phyloP scores from a whole-genome alignment of 2,888 invertebrate genomes.

The Dendrolimus pini region DNA sequence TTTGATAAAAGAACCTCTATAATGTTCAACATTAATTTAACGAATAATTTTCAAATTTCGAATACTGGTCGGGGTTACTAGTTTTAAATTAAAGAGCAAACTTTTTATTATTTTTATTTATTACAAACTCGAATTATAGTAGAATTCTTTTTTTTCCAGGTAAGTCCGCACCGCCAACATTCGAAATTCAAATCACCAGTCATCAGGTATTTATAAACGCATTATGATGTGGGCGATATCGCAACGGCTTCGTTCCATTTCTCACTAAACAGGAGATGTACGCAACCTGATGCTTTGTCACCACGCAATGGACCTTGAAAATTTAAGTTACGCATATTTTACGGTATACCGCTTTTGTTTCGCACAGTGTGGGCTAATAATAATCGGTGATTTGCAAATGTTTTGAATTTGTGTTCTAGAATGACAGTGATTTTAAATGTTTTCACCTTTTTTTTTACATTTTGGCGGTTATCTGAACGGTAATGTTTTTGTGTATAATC shows the following conservation, averaged over 20 bases:
- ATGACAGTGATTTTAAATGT: too few relatives aligned
- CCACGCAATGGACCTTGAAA: slow-evolving; percentile 6
- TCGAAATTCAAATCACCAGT: background rate
- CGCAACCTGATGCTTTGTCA: slow-evolving; percentile 2
- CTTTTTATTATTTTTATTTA: background rate
- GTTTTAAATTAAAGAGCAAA: background rate
- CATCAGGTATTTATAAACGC: background rate
- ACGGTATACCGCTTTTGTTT: slow-evolving; percentile 1
- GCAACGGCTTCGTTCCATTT: slow-evolving; percentile 1
- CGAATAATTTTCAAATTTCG: too few relatives aligned
- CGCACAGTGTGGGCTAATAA: slow-evolving; percentile 1
- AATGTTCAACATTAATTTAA: too few relatives aligned
- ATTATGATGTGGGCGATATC: background rate
- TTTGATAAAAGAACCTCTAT: too few relatives aligned
- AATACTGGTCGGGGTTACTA: too few relatives aligned
- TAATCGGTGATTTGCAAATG: background rate
- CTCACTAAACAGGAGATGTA: slow-evolving; percentile 2
- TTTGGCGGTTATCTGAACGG: too few relatives aligned
- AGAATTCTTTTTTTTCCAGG: background rate
- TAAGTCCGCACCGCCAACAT: background rate
- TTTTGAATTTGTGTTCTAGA: background rate
- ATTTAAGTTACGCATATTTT: slow-evolving; percentile 4
- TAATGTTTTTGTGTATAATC: too few relatives aligned
- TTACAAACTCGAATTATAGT: background rate
- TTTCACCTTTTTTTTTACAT: too few relatives aligned